Evolutionary conservation across 2,888 invertebrate species (phyloP), one percentile per base, ranked within the genome.

Genomic region (Cosmia trapezina): DNA sequence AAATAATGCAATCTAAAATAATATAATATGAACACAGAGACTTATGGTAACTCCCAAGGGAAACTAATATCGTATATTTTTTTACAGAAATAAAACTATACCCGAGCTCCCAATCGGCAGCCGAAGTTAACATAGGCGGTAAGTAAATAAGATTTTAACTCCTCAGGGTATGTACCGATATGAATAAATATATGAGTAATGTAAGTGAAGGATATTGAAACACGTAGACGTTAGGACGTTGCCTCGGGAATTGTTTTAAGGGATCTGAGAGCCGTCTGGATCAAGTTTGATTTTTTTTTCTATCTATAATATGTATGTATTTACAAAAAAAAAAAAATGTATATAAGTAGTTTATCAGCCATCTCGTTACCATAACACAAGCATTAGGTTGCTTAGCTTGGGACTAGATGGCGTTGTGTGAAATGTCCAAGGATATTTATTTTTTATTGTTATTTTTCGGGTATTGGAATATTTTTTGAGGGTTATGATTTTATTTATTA

Each of bases 81-180:
- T 88, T 91, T 88, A 22, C 90, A 92, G 92, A 93, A 91, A 93
- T 93, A 86, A 92, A 92, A 85, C 86, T 92, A 57, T 91, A 93
- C 71, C 90, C 91, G 0, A 93, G 91, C 73, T 91, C 92, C 1
- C 89, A 92, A 84, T 90, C 92, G 37, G 86, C 91, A 9, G 86
- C 90, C 12, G 91, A 90, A 82, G 91, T 93, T 70, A 89, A 88
- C 74, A 82, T 89, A 70, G 88, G 87, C 78, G 90, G 89, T 89
- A 82, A 89, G 90, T 87, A 82, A 80, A 83, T 83, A 85, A 76
- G 82, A 86, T 83, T 86, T 75, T 81, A 80, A 87, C 67, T 83
- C 86, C 86, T 79, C 19, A 56, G 84, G 86, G 86, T 75, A 76
- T 82, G 61, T 80, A 86, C 78, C 80, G 66, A 83, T 82, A 86